phyloP scores from a whole-genome alignment of 2,888 invertebrate genomes.

The Andrena fulva region DNA sequence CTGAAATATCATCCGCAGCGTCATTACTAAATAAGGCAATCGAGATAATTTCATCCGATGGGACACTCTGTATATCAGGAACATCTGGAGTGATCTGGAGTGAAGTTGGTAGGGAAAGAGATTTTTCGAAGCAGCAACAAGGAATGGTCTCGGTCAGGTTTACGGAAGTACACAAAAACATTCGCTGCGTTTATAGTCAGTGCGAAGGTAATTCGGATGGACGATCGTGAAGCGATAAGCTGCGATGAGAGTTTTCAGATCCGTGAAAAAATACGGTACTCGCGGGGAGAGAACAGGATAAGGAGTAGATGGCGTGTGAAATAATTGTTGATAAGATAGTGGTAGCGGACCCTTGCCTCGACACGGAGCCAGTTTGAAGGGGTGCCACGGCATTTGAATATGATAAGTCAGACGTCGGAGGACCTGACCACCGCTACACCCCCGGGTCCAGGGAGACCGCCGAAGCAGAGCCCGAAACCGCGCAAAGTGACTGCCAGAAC shows the following conservation, averaged over 20 bases:
- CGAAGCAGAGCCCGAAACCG: conserved; percentile 53
- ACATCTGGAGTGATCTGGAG: too few species aligned
- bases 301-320: conserved; percentile 60
- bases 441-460: conserved; percentile 40
- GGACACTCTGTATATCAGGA: too few species aligned
- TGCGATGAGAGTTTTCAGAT: conserved; percentile 1
- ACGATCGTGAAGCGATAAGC: conserved; percentile 7
- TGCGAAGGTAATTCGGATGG: conserved; percentile 10
- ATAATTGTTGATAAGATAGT: conserved; percentile 51
- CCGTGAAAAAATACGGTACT: conserved; percentile 13
- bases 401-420: conserved; percentile 61
- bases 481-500: conserved; percentile 65
- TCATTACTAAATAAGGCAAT: too few species aligned
- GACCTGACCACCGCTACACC: conserved; percentile 48
- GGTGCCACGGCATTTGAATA: conserved; percentile 41
- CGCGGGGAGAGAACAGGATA: conserved; percentile 21
- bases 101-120: too few species aligned
- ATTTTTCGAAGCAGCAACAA: too few species aligned
- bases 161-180: conserved; percentile 20
- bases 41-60: too few species aligned
- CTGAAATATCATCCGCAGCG: too few species aligned
- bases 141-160: too few species aligned
- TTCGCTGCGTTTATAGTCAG: conserved; percentile 15
- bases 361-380: conserved; percentile 33
- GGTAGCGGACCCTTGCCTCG: conserved; percentile 24